Evolutionary conservation across 1,140 invertebrate species (phyloP).

Genomic region (Bradysia coprophila): DNA sequence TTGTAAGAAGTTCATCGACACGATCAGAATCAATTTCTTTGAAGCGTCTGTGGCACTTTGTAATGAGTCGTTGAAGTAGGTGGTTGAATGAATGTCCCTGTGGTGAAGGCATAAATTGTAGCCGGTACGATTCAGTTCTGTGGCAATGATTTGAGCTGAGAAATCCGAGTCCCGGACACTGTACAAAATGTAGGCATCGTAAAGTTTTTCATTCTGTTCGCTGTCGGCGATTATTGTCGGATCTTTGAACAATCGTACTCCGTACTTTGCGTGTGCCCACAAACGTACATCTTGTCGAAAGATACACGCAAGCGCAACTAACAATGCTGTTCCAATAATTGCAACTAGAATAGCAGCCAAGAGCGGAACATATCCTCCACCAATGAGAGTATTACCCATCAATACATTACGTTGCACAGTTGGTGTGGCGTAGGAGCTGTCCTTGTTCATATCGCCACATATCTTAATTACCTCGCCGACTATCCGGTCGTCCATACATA

Average conservation of each 20-base stretch:
- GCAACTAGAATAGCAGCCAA: slow-evolving; percentile 51
- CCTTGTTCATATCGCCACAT: slow-evolving; percentile 37
- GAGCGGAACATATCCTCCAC: slow-evolving; percentile 47
- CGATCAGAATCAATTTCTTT: slow-evolving; percentile 46
- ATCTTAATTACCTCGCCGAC: slow-evolving; percentile 38
- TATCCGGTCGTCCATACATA: slow-evolving; percentile 31
- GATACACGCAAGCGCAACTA: slow-evolving; percentile 48
- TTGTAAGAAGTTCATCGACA: slow-evolving; percentile 52
- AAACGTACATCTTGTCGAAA: slow-evolving; percentile 55
- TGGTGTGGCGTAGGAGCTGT: slow-evolving; percentile 38
- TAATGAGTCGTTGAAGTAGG: slow-evolving; percentile 52
- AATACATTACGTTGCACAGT: slow-evolving; percentile 37
- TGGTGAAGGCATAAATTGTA: slow-evolving; percentile 56
- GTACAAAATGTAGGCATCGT: slow-evolving; percentile 77
- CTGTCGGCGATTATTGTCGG: slow-evolving; percentile 22
- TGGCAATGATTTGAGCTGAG: slow-evolving; percentile 52
- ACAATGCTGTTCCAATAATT: slow-evolving; percentile 46
- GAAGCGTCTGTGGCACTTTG: slow-evolving; percentile 58
- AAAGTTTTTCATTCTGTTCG: slow-evolving; percentile 50
- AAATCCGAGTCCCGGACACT: slow-evolving; percentile 70
- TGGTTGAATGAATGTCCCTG: slow-evolving; percentile 46
- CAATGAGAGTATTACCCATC: slow-evolving; percentile 22
- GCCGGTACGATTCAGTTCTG: slow-evolving; percentile 57
- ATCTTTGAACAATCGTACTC: slow-evolving; percentile 47
- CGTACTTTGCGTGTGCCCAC: slow-evolving; percentile 55